These are phyloP conservation scores for Dicerorhinus sumatrensis DNA, from an alignment of 2,113 vertebrate species.

Conservation along the genomic window DNA sequence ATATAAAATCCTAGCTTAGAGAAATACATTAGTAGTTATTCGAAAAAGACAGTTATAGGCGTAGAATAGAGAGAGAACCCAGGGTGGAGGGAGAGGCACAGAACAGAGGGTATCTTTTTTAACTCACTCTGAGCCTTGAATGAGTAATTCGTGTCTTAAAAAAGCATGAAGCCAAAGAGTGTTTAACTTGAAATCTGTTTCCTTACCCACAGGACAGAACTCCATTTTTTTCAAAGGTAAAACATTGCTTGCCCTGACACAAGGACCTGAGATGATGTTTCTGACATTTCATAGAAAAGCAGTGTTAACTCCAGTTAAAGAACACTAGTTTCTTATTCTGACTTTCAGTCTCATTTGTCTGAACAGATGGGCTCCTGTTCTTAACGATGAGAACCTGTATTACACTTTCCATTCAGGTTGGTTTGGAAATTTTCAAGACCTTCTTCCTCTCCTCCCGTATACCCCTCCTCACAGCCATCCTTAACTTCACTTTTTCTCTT, in stretches of 20 bases:
- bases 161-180: neutral
- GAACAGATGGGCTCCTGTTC: neutral
- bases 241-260: neutral
- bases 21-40: neutral
- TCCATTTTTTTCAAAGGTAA: neutral
- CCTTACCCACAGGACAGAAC: neutral
- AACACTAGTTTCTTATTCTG: neutral
- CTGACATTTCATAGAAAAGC: neutral
- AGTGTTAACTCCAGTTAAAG: neutral
- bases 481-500: neutral
- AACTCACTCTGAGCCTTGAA: neutral
- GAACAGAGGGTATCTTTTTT: neutral
- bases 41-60: neutral
- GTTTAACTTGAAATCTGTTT: constrained; percentile 38
- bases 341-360: neutral
- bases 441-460: neutral
- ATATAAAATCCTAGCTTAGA: neutral
- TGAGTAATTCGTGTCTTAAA: neutral
- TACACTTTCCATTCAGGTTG: constrained; percentile 9
- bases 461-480: too few relatives aligned
- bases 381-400: neutral
- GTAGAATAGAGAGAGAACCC: neutral
- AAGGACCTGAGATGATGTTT: neutral
- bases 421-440: neutral
- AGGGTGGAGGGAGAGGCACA: too few relatives aligned